Percentiles rank a stretch among this genome's conserved stretches.
These are phyloP conservation scores for Gallinago jamesoni DNA, from an alignment of 2,113 vertebrate genomes.

Conservation along the genomic window DNA sequence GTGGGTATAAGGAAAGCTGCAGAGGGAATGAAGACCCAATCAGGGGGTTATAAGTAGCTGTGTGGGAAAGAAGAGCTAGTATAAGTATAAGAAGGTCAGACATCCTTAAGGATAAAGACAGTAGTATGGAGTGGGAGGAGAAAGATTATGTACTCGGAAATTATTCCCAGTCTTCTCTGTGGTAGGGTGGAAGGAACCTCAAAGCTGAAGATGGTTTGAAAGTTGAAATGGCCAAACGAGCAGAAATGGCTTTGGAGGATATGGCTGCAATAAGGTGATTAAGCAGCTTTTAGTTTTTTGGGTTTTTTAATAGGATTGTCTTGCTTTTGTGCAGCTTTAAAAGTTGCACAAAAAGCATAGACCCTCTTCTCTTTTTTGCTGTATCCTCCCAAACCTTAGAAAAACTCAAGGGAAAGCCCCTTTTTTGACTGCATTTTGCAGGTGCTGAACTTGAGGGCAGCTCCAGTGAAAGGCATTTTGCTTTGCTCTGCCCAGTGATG, in stretches of 20 bases:
- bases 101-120: neutral
- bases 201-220: neutral
- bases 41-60: accelerated
- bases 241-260: neutral
- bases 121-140: neutral
- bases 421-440: neutral
- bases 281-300: neutral
- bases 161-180: accelerated
- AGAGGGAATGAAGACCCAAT: neutral
- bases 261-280: neutral
- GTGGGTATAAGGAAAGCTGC: neutral
- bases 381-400: neutral
- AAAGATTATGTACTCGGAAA: neutral
- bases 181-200: neutral
- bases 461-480: neutral
- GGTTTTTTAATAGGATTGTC: neutral
- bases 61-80: neutral
- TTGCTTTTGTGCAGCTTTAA: neutral
- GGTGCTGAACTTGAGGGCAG: neutral
- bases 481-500: neutral
- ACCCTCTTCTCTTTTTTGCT: neutral
- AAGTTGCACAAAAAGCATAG: neutral
- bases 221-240: neutral
- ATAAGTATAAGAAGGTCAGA: neutral
- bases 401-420: neutral